These are phyloP conservation scores for Jacana jacana DNA, from an alignment of 2,113 vertebrate genomes.

Conservation along the genomic window DNA sequence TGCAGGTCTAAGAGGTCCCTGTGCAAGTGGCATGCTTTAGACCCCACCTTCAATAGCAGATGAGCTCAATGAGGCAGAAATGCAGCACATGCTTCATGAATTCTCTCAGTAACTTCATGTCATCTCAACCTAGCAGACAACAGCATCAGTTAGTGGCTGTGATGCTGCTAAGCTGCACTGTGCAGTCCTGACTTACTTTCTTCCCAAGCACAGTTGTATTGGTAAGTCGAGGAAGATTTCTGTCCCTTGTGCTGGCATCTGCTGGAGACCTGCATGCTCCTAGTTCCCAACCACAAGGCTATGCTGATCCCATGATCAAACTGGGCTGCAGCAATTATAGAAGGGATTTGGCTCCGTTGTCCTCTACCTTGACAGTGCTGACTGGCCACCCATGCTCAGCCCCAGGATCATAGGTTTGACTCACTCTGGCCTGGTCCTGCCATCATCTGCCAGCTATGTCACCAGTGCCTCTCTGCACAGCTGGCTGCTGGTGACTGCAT, in stretches of 20 bases:
- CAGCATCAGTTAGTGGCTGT: neutral
- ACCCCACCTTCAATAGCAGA: neutral
- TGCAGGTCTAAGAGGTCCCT: neutral
- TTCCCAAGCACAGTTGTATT: neutral
- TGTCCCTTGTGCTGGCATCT: neutral
- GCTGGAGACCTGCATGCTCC: neutral
- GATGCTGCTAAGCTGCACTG: neutral
- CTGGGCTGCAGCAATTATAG: neutral
- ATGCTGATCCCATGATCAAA: neutral
- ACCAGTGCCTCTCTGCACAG: neutral
- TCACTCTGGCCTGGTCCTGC: neutral
- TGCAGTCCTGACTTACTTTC: neutral
- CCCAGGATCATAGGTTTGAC: neutral
- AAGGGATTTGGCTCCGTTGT: neutral
- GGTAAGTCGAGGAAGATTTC: neutral
- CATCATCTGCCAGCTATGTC: neutral
- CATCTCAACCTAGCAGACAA: neutral
- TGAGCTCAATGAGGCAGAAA: neutral
- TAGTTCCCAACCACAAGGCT: neutral
- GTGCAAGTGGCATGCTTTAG: neutral
- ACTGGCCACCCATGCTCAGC: neutral
- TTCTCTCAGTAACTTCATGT: neutral
- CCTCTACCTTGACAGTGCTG: neutral
- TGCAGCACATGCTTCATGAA: neutral
- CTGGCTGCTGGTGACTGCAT: neutral